Conservation (phyloP, 1,140 invertebrate genomes). For the Gyrodactylus salaris region DNA sequence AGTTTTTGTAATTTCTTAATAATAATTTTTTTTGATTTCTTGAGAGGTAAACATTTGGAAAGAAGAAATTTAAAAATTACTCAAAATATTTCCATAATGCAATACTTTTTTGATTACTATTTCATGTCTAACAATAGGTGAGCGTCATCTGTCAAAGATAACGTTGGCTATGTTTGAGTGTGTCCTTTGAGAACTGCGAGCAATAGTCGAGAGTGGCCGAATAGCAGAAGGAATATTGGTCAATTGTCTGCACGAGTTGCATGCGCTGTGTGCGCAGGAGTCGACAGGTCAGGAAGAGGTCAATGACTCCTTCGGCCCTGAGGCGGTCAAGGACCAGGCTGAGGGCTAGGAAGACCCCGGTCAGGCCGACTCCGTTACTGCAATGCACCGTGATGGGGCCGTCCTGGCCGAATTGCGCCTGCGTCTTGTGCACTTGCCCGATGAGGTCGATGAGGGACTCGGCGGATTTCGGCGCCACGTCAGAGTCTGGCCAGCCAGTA, state of each 20-base stretch:
- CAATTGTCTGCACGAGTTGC: constrained; percentile 96
- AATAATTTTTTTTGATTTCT: too few species aligned
- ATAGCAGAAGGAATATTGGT: constrained; percentile 98
- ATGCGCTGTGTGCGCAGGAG: constrained; percentile 81
- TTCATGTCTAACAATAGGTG: too few species aligned
- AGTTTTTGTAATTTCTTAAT: too few species aligned
- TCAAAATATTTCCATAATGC: too few species aligned
- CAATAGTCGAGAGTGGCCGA: constrained; percentile 72
- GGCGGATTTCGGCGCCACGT: constrained; percentile 35
- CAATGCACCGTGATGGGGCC: constrained; percentile 99
- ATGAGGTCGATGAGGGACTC: constrained; percentile 69
- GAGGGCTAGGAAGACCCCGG: constrained; percentile 45
- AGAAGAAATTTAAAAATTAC: too few species aligned
- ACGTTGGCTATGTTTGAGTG: background rate
- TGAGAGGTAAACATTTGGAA: too few species aligned
- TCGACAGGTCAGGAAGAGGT: constrained; percentile 91
- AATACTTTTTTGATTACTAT: too few species aligned
- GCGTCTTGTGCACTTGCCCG: constrained; percentile 94
- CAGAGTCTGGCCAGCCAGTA: constrained; percentile 15
- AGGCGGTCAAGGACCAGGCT: constrained; percentile 91
- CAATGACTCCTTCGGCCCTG: constrained; percentile 88
- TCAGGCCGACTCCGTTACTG: constrained; percentile 18
- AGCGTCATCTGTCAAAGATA: too few species aligned
- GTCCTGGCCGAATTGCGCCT: constrained; percentile 94
- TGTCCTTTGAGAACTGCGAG: background rate